phyloP scores from a whole-genome alignment of 2,888 invertebrate genomes.

The Furcula furcula region DNA sequence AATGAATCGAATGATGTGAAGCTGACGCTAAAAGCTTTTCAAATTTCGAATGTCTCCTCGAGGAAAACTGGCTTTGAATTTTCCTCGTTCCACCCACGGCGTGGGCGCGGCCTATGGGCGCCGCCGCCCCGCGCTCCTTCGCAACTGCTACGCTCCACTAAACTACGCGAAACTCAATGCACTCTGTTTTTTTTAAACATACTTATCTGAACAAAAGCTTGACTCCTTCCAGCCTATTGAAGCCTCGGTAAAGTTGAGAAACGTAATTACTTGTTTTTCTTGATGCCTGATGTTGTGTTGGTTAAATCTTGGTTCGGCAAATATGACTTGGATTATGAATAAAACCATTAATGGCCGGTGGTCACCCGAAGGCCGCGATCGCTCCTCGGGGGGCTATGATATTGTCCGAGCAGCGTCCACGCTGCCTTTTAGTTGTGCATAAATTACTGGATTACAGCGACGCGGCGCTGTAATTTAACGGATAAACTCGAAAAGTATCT shows the following conservation, averaged over 20 bases:
- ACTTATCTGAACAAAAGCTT: not conserved
- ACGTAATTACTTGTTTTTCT: too few relatives aligned
- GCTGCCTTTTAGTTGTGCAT: constrained; percentile 77
- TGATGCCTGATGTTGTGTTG: too few relatives aligned
- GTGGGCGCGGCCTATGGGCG: constrained; percentile 77
- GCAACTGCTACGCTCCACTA: constrained; percentile 40
- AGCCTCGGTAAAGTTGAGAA: too few relatives aligned
- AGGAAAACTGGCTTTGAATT: constrained; percentile 62
- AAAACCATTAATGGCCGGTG: constrained; percentile 32
- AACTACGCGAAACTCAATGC: constrained; percentile 46
- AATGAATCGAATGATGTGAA: constrained; percentile 60
- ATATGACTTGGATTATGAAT: constrained; percentile 35
- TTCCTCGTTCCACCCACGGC: constrained; percentile 67
- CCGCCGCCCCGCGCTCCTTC: constrained; percentile 37
- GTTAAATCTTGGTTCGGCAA: too few relatives aligned
- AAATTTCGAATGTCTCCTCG: constrained; percentile 45
- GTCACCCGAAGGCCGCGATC: constrained; percentile 63
- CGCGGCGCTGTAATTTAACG: constrained; percentile 59
- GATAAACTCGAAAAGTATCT: constrained; percentile 63
- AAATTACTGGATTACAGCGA: constrained; percentile 66
- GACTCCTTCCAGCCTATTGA: not conserved
- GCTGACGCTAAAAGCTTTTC: constrained; percentile 76
- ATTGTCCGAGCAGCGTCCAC: constrained; percentile 31
- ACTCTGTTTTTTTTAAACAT: constrained; percentile 17
- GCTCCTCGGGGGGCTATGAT: constrained; percentile 61